Percentiles rank a stretch among this genome's conserved stretches.
Conservation (phyloP, 2,888 invertebrate genomes). For the Limnephilus marmoratus region DNA sequence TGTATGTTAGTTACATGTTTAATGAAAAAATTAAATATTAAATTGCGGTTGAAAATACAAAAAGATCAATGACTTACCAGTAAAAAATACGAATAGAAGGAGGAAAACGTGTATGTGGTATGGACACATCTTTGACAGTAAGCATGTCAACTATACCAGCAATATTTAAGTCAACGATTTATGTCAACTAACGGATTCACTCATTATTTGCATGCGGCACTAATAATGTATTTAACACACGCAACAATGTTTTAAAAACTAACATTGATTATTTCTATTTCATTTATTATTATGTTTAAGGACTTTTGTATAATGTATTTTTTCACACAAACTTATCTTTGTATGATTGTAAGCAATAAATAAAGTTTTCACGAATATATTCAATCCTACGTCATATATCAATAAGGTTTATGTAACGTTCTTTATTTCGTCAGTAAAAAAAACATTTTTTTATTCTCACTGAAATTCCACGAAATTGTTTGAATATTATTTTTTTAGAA, state of each 20-base stretch:
- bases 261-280: not conserved
- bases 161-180: conserved; percentile 41
- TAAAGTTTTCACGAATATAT: not conserved
- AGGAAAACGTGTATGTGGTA: conserved; percentile 59
- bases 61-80: conserved; percentile 49
- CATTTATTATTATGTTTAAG: not conserved
- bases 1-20: not conserved
- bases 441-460: not conserved
- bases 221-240: not conserved
- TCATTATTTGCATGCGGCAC: conserved; percentile 52
- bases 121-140: conserved; percentile 61
- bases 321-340: too few relatives aligned
- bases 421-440: not conserved
- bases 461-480: not conserved
- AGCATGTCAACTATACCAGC: conserved; percentile 55
- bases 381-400: not conserved
- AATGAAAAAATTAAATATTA: not conserved
- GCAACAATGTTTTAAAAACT: not conserved
- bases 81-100: conserved; percentile 54
- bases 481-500: not conserved
- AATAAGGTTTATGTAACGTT: not conserved
- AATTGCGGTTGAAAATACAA: not conserved
- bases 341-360: too few relatives aligned
- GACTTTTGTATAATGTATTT: too few relatives aligned
- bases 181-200: conserved; percentile 64